Base-by-base conservation (phyloP, 2,113 vertebrate genomes). In the Microtus pennsylvanicus region DNA sequence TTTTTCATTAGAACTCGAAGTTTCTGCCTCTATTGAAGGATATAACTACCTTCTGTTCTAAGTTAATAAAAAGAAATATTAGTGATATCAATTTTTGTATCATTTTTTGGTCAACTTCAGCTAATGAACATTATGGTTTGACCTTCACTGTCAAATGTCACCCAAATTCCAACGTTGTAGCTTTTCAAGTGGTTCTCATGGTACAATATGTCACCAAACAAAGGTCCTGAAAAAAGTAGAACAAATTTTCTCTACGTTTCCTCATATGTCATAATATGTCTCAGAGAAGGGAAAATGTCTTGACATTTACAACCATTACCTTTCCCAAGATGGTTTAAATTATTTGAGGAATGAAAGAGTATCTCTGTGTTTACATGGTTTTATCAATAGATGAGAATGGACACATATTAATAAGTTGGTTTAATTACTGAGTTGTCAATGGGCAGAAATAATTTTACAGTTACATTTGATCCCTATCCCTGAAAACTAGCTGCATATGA, bases 271-370 rank as follows among this genome's bases (percentile, higher is more conserved):
- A 92, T 30, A 87, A 55, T 75, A 24, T 9, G 38, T 85, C 87
- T 94, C 92, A 83, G 85, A 97, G 76, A 75, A 94, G 11, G 50
- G 91, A 78, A 77, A 78, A 89, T 96, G 69, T 21, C 45, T 92
- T 96, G 94, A 96, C 95, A 95, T 97, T 96, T 97, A 86, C 76
- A 50, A 89, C 77, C 13, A 90, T 91, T 89, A 86, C 33, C 12
- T 96, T 88, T 97, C 14, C 28, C 67, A 70, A 35, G 55, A 28
- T 95, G 47, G 26, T 92, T 94, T 47, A 87, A 96, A 96, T 97
- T 63, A 86, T 17, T 12, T 45, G 45, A 67, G 94, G 58, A 94
- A 96, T 96, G 38, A 42, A 33, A 77, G 77, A 30, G 1, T 67
- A 63, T 75, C 38, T 50, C 58, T n/a, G 0, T 21, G 90, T 67